phyloP scores from a whole-genome alignment of 1,140 invertebrate species.

The Zaprionus africanus region DNA sequence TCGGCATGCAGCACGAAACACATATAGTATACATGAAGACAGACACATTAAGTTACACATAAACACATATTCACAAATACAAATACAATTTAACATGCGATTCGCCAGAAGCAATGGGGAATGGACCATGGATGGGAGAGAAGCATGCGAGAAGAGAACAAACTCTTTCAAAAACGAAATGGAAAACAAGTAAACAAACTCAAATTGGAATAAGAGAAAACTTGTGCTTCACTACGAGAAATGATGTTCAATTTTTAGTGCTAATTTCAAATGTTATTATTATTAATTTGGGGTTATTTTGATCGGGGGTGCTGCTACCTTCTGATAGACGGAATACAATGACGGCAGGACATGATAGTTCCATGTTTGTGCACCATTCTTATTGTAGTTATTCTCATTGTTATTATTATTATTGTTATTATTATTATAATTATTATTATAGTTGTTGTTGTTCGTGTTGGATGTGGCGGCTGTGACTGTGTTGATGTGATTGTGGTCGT shows the following conservation, averaged over 20 bases:
- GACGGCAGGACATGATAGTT: slow-evolving; percentile 93
- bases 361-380: slow-evolving; percentile 88
- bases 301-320: slow-evolving; percentile 87
- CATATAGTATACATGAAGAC: slow-evolving; percentile 13
- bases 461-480: slow-evolving; percentile 72
- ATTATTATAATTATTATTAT: slow-evolving; percentile 51
- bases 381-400: slow-evolving; percentile 70
- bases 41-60: slow-evolving; percentile 14
- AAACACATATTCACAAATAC: slow-evolving; percentile 4
- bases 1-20: slow-evolving; percentile 46
- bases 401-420: slow-evolving; percentile 63
- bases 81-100: slow-evolving; percentile 39
- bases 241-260: slow-evolving; percentile 31
- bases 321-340: slow-evolving; percentile 92
- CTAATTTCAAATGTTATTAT: slow-evolving; percentile 11
- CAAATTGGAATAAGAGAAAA: slow-evolving; percentile 8
- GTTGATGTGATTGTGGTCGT: slow-evolving; percentile 65
- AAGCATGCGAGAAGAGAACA: slow-evolving; percentile 22
- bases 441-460: slow-evolving; percentile 61
- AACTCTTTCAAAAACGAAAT: slow-evolving; percentile 13
- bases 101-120: slow-evolving; percentile 32
- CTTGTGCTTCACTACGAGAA: slow-evolving; percentile 26
- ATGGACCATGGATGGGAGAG: slow-evolving; percentile 5
- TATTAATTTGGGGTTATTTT: slow-evolving; percentile 1
- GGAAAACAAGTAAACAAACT: slow-evolving; percentile 14